Percentiles rank a stretch among this genome's conserved stretches.
phyloP scores from a whole-genome alignment of 2,797 vertebrate genomes.

The Coregonus sp. region DNA sequence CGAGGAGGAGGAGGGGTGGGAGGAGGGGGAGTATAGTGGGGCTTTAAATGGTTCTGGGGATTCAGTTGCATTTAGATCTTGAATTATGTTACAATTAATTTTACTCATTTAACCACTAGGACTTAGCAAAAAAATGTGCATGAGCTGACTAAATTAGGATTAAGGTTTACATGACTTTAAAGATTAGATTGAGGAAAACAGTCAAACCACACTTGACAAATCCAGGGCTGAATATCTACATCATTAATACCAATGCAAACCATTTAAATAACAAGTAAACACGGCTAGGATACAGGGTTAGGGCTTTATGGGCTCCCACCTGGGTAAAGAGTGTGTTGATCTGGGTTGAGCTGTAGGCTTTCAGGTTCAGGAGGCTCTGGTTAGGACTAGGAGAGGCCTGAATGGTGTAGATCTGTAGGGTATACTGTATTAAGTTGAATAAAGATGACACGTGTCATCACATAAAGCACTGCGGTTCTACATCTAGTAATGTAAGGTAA shows the following conservation, averaged over 20 bases:
- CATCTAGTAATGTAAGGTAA: conserved; percentile 57
- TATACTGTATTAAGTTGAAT: conserved; percentile 32
- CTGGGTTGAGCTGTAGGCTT: conserved; percentile 55
- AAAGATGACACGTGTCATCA: conserved; percentile 70
- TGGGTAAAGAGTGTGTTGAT: conserved; percentile 64
- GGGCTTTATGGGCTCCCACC: conserved; percentile 43
- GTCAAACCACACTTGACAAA: neutral
- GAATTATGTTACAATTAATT: neutral
- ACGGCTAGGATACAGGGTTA: conserved; percentile 18
- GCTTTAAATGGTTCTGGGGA: conserved; percentile 11
- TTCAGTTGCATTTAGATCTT: conserved; percentile 16
- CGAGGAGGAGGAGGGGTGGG: neutral
- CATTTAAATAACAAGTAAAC: conserved; percentile 54
- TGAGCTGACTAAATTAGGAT: neutral
- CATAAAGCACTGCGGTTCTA: conserved; percentile 64
- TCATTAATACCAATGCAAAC: conserved; percentile 61
- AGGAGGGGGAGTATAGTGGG: neutral
- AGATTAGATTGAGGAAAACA: neutral
- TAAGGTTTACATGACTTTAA: neutral
- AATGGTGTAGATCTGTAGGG: no score
- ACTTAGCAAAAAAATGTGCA: neutral
- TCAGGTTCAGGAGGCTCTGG: conserved; percentile 51
- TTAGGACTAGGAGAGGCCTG: conserved; percentile 33
- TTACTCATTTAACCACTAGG: neutral
- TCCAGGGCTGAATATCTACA: conserved; percentile 33